Percentiles rank a stretch among this genome's conserved stretches.
These are phyloP conservation scores for Arbacia lixula DNA, from an alignment of 53 echinoderm and acorn worm species.

Conservation along the genomic window DNA sequence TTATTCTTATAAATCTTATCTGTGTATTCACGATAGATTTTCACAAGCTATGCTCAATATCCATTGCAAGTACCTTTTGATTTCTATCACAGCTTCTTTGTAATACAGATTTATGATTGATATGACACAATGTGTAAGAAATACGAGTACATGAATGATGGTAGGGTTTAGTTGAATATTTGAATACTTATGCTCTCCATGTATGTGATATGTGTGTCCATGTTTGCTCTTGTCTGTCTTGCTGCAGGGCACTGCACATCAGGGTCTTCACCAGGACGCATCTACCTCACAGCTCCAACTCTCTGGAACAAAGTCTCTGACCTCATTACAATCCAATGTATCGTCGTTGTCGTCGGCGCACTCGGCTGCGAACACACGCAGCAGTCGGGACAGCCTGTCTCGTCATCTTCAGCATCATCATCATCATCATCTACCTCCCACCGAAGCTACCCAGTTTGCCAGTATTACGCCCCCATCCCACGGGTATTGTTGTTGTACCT, in stretches of 20 bases:
- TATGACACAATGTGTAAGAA: too few species aligned
- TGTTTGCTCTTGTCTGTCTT: background rate
- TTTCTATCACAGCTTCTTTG: too few species aligned
- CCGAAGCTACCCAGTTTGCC: constrained; percentile 21
- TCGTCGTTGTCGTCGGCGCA: background rate
- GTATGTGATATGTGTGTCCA: too few species aligned
- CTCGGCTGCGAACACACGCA: background rate
- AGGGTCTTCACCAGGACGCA: background rate
- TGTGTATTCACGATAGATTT: too few species aligned
- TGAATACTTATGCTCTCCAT: too few species aligned
- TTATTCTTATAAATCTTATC: too few species aligned
- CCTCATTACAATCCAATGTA: constrained; percentile 32
- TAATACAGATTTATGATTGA: too few species aligned
- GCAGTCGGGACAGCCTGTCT: constrained; percentile 30
- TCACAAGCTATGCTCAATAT: too few species aligned
- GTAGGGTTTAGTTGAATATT: too few species aligned
- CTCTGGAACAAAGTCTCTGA: constrained; percentile 35
- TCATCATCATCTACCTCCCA: constrained; percentile 48
- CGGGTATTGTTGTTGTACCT: background rate
- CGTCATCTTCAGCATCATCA: background rate
- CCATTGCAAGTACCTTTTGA: too few species aligned
- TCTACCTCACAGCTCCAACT: constrained; percentile 47
- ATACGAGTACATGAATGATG: too few species aligned
- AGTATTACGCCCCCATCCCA: constrained; percentile 46
- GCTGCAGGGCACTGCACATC: constrained; percentile 9